Conservation (phyloP, 1,140 invertebrate genomes). For the Neelides sp. region DNA sequence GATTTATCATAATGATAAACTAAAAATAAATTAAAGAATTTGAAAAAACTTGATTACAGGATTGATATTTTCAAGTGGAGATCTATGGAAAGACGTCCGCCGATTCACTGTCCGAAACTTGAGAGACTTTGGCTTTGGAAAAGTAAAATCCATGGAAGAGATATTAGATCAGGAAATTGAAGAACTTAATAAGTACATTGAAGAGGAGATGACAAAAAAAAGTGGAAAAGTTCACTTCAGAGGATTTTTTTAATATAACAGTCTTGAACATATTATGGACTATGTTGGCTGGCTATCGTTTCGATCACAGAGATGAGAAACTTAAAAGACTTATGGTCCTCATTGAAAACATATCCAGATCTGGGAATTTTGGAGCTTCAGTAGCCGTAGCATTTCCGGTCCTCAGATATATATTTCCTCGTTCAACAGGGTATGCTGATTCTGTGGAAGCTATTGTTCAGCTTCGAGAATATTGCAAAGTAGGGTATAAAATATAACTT, state of each 20-base stretch:
- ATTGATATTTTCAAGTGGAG: slow-evolving; percentile 8
- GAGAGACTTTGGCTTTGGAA: slow-evolving; percentile 14
- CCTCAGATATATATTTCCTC: not conserved
- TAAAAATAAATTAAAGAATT: not conserved
- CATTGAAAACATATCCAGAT: too few species aligned
- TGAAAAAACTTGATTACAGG: not conserved
- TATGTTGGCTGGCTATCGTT: too few species aligned
- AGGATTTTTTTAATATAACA: too few species aligned
- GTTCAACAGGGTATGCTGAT: not conserved
- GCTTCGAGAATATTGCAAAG: not conserved
- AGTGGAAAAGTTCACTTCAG: too few species aligned
- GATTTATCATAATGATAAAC: not conserved
- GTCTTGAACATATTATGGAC: too few species aligned
- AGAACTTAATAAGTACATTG: not conserved
- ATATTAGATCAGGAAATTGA: not conserved
- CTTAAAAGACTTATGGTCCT: too few species aligned
- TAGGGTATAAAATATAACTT: not conserved
- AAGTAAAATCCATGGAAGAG: slow-evolving; percentile 2
- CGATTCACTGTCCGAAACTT: slow-evolving; percentile 8
- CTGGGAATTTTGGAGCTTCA: too few species aligned
- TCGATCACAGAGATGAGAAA: too few species aligned
- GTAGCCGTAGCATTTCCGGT: not conserved
- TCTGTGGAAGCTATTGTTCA: not conserved
- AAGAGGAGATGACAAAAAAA: not conserved
- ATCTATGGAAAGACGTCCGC: not conserved